phyloP scores from a whole-genome alignment of 1,140 invertebrate species.

The Chironomus tepperi region DNA sequence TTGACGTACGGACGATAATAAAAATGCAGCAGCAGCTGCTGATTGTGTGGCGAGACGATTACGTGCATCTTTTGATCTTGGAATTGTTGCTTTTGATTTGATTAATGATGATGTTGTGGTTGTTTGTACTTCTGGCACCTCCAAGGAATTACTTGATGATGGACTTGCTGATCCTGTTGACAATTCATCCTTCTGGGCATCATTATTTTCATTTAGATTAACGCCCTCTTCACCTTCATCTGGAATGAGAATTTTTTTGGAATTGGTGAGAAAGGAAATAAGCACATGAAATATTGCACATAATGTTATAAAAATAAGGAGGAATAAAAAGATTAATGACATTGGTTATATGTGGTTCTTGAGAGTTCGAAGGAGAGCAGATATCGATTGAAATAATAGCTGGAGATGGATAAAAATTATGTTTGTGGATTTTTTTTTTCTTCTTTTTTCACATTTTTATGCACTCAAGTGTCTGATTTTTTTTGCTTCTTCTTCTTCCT shows the following conservation, averaged over 20 bases:
- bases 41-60: conserved; percentile 18
- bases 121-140: conserved; percentile 22
- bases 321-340: conserved; percentile 9
- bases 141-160: conserved; percentile 26
- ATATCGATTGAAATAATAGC: no score
- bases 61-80: conserved; percentile 9
- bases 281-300: conserved; percentile 43
- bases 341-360: neutral
- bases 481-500: no score
- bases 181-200: conserved; percentile 25
- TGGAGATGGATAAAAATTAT: no score
- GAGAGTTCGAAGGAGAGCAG: neutral
- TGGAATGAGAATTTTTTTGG: conserved; percentile 28
- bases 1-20: neutral
- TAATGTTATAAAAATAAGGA: neutral
- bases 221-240: conserved; percentile 25
- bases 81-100: conserved; percentile 16
- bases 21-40: conserved; percentile 1
- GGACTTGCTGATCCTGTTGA: conserved; percentile 26
- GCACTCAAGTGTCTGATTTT: no score
- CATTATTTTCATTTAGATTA: conserved; percentile 17
- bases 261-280: conserved; percentile 41
- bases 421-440: no score
- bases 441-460: no score
- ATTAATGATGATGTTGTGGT: conserved; percentile 15